These are phyloP conservation scores for Agrotis puta DNA, from an alignment of 2,888 invertebrate species.

Conservation along the genomic window DNA sequence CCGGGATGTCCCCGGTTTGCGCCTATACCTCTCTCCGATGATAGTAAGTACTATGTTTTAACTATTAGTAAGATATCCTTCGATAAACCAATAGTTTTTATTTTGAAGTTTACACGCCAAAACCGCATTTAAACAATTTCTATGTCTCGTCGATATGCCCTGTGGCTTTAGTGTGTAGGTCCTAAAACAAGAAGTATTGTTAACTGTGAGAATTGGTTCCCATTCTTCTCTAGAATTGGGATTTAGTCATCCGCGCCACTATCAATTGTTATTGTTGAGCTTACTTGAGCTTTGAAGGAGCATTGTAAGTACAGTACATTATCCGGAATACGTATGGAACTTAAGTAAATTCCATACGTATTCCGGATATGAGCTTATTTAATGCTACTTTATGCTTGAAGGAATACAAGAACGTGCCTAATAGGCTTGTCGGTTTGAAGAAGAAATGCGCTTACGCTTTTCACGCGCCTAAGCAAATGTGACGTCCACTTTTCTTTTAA, in stretches of 20 bases:
- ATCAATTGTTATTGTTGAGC: not conserved
- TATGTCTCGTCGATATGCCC: no score
- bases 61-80: not conserved
- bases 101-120: no score
- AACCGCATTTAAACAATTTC: no score
- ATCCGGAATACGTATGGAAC: no score
- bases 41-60: conserved; percentile 77
- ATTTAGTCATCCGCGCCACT: not conserved
- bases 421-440: not conserved
- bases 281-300: not conserved
- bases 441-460: conserved; percentile 23
- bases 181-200: not conserved
- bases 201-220: not conserved
- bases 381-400: not conserved
- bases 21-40: conserved; percentile 88
- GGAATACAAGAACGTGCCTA: not conserved
- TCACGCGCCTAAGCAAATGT: not conserved
- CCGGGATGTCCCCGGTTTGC: conserved; percentile 91
- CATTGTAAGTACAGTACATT: no score
- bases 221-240: not conserved
- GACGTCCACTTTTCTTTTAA: not conserved
- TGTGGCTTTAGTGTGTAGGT: no score
- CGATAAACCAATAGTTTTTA: no score
- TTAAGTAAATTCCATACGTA: conserved; percentile 1
- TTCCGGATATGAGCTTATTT: not conserved